phyloP scores from a whole-genome alignment of 2,113 vertebrate species.

The Cercocebus atys region DNA sequence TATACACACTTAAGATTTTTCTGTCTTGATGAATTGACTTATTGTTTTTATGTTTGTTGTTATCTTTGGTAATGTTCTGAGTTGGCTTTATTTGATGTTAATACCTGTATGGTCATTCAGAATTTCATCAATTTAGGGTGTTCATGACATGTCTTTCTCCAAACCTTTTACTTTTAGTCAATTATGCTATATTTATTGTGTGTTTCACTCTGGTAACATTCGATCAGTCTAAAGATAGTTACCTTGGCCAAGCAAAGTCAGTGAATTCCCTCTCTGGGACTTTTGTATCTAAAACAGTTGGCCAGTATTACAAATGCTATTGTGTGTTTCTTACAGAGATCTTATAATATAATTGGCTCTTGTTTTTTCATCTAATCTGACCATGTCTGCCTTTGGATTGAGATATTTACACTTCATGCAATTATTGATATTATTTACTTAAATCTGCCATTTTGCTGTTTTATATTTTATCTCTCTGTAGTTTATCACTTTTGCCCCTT shows the following conservation, averaged over 20 bases:
- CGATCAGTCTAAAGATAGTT: no score
- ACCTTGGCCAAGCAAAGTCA: no score
- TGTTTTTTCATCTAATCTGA: not conserved
- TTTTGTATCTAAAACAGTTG: no score
- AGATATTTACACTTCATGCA: not conserved
- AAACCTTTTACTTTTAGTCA: not conserved
- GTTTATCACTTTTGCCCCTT: not conserved
- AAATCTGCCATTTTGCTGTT: not conserved
- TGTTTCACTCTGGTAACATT: no score
- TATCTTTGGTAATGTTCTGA: not conserved
- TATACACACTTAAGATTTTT: not conserved
- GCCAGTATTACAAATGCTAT: not conserved
- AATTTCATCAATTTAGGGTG: not conserved
- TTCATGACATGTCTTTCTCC: not conserved
- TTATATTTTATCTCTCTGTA: not conserved
- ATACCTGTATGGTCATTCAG: not conserved
- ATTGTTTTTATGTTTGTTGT: not conserved
- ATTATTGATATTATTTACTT: not conserved
- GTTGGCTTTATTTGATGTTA: not conserved
- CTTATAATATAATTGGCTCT: not conserved
- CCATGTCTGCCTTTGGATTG: not conserved
- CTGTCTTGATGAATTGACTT: not conserved
- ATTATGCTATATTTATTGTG: not conserved
- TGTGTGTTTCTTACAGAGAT: not conserved
- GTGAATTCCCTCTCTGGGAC: no score